Base-by-base conservation (phyloP, 2,113 vertebrate genomes). In the Pavo muticus region DNA sequence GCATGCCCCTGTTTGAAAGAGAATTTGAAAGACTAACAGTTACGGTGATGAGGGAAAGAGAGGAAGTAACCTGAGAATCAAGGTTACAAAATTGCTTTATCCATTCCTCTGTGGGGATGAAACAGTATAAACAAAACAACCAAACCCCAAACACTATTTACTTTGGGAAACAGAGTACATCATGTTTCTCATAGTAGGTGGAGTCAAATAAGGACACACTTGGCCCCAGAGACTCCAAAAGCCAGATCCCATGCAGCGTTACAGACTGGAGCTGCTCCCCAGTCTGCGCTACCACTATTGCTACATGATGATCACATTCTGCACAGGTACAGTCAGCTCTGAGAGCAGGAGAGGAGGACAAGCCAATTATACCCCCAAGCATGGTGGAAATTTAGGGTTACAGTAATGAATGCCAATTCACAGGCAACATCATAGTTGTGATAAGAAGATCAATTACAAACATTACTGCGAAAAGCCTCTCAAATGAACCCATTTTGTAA, bases 61-160 rank as follows among this genome's bases (percentile, higher is more conserved):
- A 87, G 91, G 92, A 96, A 96, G 88, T 79, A 96, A 96, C 91
- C 40, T 54, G 61, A 96, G 91, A 96, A 92, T 72, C 40, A 94
- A 93, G 88, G 88, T 96, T 90, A 95, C 90, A 92, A 96, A 96
- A 94, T 8, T 21, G 14, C 27, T 72, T 69, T 89, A 87, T 89
- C 93, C 81, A 94, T 93, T 95, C 87, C 88, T 95, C 59, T 0
- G 4, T 25, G n/a, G 82, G 76, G 93, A 77, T 72, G 69, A 90
- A 94, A 87, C 19, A 27, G 40, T 18, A 86, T 9, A 80, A 95
- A 93, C 90, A 93, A 94, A 95, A 87, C 73, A 84, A 88, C 69
- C 91, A 92, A 93, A 84, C 83, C 90, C 64, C 71, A 95, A 95
- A 79, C 17, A 50, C 56, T 96, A 52, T 94, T 90, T 96, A 92